Evolutionary conservation across 2,888 invertebrate species (phyloP), one percentile per base, ranked within the genome.

Genomic region (Carabus problematicus): DNA sequence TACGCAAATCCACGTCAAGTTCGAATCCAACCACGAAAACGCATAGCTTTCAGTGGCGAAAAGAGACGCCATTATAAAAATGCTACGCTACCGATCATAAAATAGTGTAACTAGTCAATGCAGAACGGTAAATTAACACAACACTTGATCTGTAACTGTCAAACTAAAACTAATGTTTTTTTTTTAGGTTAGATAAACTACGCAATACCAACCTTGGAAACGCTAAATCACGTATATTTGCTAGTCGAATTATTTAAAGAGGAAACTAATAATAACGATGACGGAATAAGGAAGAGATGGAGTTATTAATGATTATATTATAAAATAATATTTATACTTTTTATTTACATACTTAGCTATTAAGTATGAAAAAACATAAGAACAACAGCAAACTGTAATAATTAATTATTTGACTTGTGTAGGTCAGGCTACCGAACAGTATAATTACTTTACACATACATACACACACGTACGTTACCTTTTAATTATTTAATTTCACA

Each of bases 21-120:
- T 86, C 85, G 74, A 85, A 85, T 76, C 88, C 88, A 0, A 87
- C 86, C 1, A 87, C 88, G 70, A 88, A 87, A 77, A 88, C 87
- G 0, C 92, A 92, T 83, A 92, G 93, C 74, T 91, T 93, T 76
- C 93, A 93, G 75, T 91, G 93, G 90, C 87, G 93, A 79, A 92
- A 93, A 80, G 94, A 94, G 82, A 94, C 93, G 72, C 93, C 93
- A 18, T 85, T 91, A 73, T 83, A 82, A 52, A 45, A 52, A 19
- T 14, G 19, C 52, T 18, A 19, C 16, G 52, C 19, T 18, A 52
- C 19, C 9, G 52, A 18, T 52, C 16, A 52, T n/a, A 52, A 11
- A 18, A 52, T 52, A 52, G 52, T 52, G 16, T 52, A 61, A 19
- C 45, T 62, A 62, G 45, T 62, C 29, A 62, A 49, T 62, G 49